Conservation (phyloP, 2,113 vertebrate species). For the Rhegmatorhina hoffmannsi region DNA sequence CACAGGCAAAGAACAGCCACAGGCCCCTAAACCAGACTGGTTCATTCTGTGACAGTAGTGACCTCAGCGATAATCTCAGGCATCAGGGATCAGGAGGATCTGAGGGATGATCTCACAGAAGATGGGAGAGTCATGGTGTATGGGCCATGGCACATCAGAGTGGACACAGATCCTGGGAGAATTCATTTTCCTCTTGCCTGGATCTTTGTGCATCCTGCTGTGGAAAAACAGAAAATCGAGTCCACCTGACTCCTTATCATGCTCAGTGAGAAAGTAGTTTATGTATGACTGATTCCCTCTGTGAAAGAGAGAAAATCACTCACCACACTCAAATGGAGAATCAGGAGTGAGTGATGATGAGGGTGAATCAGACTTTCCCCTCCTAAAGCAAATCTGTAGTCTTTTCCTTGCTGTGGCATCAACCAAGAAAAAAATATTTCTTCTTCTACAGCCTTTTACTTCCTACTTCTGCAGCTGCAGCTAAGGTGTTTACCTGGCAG, state of each 20-base stretch:
- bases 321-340: slow-evolving; percentile 5
- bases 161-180: neutral
- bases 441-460: neutral
- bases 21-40: neutral
- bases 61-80: neutral
- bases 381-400: slow-evolving; percentile 39
- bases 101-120: neutral
- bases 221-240: neutral
- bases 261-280: neutral
- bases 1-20: neutral
- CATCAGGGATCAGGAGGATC: neutral
- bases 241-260: neutral
- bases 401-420: slow-evolving; percentile 42
- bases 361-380: slow-evolving; percentile 59
- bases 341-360: slow-evolving; percentile 68
- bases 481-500: neutral
- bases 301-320: slow-evolving; percentile 23
- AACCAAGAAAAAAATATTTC: slow-evolving; percentile 41
- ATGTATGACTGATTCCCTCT: neutral
- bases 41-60: neutral
- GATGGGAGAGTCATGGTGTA: neutral
- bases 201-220: neutral
- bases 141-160: neutral
- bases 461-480: neutral
- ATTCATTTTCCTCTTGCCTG: neutral